Base-by-base conservation (phyloP, 2,113 vertebrate genomes). In the Seriola quinqueradiata region DNA sequence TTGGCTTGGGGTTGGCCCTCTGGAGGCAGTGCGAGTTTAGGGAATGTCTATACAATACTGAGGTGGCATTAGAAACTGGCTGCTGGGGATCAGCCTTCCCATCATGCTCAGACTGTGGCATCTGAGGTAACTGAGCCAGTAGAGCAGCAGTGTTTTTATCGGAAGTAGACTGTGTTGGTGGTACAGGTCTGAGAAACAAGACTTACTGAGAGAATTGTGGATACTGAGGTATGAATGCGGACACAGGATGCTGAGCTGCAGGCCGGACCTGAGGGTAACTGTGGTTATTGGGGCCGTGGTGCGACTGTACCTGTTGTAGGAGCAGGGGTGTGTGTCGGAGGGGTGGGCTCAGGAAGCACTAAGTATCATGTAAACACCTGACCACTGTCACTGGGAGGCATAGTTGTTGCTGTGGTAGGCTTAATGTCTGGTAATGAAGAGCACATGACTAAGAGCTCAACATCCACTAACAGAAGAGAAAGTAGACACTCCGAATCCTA, bases 401-500 rank as follows among this genome's bases (percentile, higher is more conserved):
- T 3, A 40, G 71, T 34, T 64, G 63, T 34, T 48, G 19, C 50
- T 64, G 61, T 75, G 12, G 42, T 67, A 4, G 32, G 11, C 16
- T 63, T 55, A 32, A 57, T 32, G 4, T 42, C 52, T 2, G 21
- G 17, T 66, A 78, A 42, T 8, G 13, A 73, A 67, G 85, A 81
- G 25, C 82, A 90, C 34, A 63, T 60, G 55, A 76, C 54, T 5
- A 12, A 23, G 42, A 87, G 42, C 60, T 81, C 82, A 68, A 55
- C 38, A 68, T 87, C 77, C 28, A 0, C 52, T 71, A 78, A 72
- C 28, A 71, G 55, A 42, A 84, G 44, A 48, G 71, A 82, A 1
- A 84, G 69, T 44, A 69, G 57, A 81, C 86, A 61, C 77, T 79
- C 32, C 1, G 83, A 55, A 65, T 86, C 52, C 83, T 88, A 42